Base-by-base conservation (phyloP, 2,888 invertebrate species). In the Macrosiphum euphorbiae region DNA sequence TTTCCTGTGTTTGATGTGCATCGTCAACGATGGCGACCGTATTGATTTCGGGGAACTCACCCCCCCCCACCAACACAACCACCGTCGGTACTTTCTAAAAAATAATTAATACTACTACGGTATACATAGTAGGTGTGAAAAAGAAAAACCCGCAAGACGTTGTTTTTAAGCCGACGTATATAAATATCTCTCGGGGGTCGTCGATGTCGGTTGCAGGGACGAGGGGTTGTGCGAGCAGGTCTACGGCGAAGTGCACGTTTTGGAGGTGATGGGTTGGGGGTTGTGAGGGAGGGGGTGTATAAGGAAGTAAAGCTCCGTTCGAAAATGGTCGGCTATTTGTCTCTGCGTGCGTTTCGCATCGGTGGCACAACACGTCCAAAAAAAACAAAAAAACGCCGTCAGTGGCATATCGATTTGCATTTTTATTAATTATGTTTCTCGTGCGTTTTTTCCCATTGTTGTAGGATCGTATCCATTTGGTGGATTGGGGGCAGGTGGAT, bases 401-500 rank as follows among this genome's bases (percentile, higher is more conserved):
- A 26, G 88, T 55, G 78, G 89, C 78, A 24, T 89, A 93, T 93
- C 92, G 92, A 93, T 93, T 93, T 85, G 92, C 92, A 93, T 93
- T 93, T 93, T 89, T 93, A 93, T 93, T 93, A 93, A 93, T 93
- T 93, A 93, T 78, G 89, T 93, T 88, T 88, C 92, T 92, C 52
- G 55, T 28, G 55, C 24, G 41, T 78, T 47, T 88, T 55, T 89
- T 93, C 78, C 89, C 85, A 35, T 93, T 84, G 92, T 84, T 35
- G 84, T 89, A 88, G 92, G 44, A 91, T 85, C 85, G 92, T 78
- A 88, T 92, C 67, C 92, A 44, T 88, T 92, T 55, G 92, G 55
- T 16, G 67, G 8, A n/a, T 87, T 7, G 88, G 16, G 78, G 35
- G 26, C 0, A 35, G 7, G 84, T 5, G 90, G 84, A 35, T 35